These are phyloP conservation scores for Dendrocincla fuliginosa DNA, from an alignment of 2,797 vertebrate species.

Conservation along the genomic window DNA sequence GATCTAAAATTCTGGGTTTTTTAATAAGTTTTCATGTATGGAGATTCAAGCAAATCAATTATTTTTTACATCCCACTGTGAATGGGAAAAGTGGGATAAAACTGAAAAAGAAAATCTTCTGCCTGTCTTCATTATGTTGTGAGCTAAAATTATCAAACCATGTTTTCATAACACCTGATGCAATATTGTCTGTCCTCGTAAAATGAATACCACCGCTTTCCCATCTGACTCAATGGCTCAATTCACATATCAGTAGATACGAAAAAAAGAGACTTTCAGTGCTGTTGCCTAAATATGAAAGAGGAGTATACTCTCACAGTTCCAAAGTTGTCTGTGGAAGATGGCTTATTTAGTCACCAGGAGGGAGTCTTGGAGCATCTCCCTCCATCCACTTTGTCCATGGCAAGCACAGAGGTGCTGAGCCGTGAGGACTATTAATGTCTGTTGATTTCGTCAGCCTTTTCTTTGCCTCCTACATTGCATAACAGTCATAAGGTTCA, in stretches of 20 bases:
- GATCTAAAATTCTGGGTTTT: neutral
- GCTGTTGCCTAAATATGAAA: neutral
- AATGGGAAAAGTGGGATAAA: neutral
- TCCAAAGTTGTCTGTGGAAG: neutral
- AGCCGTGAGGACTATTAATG: neutral
- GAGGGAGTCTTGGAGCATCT: neutral
- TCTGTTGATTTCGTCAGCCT: neutral
- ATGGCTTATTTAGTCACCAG: neutral
- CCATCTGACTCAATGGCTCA: neutral
- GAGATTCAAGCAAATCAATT: neutral
- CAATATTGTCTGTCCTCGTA: neutral
- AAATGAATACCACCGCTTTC: accelerated
- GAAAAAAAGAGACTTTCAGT: neutral
- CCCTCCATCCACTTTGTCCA: accelerated
- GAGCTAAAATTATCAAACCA: neutral
- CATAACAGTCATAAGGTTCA: neutral
- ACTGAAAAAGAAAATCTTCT: neutral
- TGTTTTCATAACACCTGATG: neutral
- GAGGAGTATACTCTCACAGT: neutral
- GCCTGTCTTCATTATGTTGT: neutral
- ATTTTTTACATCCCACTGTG: neutral
- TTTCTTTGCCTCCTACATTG: neutral
- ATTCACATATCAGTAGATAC: neutral
- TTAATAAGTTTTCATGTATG: neutral
- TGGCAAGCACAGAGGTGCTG: neutral